Percentiles rank a stretch among this genome's conserved stretches.
phyloP scores from a whole-genome alignment of 2,797 vertebrate genomes.

The Microcaecilia unicolor region DNA sequence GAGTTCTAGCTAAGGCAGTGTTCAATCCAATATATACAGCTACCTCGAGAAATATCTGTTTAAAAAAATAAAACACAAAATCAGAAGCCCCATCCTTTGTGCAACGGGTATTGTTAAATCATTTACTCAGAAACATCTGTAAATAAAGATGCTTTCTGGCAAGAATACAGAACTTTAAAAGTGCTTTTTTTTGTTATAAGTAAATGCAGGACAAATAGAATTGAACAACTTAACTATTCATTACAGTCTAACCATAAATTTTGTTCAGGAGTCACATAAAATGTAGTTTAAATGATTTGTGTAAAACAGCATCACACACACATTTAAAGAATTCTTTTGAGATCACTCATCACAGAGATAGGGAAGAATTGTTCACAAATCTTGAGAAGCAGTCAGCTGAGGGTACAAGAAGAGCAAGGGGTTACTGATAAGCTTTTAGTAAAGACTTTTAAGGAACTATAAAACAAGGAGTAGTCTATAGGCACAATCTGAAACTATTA shows the following conservation, averaged over 20 bases:
- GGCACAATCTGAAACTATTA: background rate
- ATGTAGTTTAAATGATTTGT: slow-evolving; percentile 1
- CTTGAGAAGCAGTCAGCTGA: slow-evolving; percentile 4
- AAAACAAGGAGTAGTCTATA: background rate
- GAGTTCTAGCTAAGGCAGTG: too few relatives aligned
- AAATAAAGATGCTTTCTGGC: background rate
- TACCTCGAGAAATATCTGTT: too few relatives aligned
- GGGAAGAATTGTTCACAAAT: slow-evolving; percentile 5
- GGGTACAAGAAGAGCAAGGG: slow-evolving; percentile 3
- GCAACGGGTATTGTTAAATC: too few relatives aligned
- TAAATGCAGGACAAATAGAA: slow-evolving; percentile 1
- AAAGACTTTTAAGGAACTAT: too few relatives aligned
- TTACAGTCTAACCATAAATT: slow-evolving; percentile 1
- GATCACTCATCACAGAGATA: slow-evolving; percentile 1
- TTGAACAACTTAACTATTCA: background rate
- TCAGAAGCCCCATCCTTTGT: too few relatives aligned
- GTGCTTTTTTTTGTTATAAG: background rate
- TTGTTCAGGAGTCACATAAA: slow-evolving; percentile 5
- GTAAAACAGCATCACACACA: slow-evolving; percentile 1
- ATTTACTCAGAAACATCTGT: too few relatives aligned
- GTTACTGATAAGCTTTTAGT: background rate
- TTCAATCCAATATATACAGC: too few relatives aligned
- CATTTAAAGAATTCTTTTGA: slow-evolving; percentile 5
- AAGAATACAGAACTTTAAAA: background rate
- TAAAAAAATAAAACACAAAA: too few relatives aligned